Evolutionary conservation across 1,140 invertebrate species (phyloP).

Genomic region (Zaprionus camerounensis): DNA sequence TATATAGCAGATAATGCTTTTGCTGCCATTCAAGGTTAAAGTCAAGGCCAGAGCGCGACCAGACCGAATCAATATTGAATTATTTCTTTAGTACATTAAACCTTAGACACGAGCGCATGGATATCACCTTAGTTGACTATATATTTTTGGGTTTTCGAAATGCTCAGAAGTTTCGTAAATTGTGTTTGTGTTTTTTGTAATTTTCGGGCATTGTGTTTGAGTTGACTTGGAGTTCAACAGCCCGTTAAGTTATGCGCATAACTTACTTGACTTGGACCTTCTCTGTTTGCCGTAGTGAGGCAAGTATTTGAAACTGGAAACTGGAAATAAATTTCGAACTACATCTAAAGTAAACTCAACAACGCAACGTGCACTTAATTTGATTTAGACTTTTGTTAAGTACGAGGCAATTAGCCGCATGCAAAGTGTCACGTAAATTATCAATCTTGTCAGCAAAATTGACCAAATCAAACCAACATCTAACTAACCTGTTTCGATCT

Average conservation of each 20-base stretch:
- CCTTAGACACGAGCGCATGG: not conserved
- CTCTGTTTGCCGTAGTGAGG: conserved; percentile 26
- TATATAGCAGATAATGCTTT: conserved; percentile 51
- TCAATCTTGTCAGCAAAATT: conserved; percentile 27
- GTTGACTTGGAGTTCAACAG: conserved; percentile 64
- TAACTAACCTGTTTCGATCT: not conserved
- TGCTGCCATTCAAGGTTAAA: conserved; percentile 64
- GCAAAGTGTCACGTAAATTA: conserved; percentile 62
- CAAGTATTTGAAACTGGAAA: conserved; percentile 27
- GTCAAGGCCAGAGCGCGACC: conserved; percentile 60
- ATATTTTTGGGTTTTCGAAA: conserved; percentile 12
- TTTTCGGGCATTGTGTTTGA: conserved; percentile 27
- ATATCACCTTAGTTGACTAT: not conserved
- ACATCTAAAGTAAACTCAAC: not conserved
- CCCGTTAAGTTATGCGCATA: conserved; percentile 73
- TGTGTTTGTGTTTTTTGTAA: conserved; percentile 33
- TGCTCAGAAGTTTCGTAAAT: conserved; percentile 19
- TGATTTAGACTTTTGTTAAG: not conserved
- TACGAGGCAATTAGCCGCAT: conserved; percentile 58
- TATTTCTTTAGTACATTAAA: conserved; percentile 25
- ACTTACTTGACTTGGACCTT: conserved; percentile 29
- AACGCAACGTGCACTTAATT: conserved; percentile 29
- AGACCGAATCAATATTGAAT: conserved; percentile 29
- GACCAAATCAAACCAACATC: conserved; percentile 18
- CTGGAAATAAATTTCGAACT: not conserved